Conservation (phyloP, 2,888 invertebrate species). For the Brenthis ino region DNA sequence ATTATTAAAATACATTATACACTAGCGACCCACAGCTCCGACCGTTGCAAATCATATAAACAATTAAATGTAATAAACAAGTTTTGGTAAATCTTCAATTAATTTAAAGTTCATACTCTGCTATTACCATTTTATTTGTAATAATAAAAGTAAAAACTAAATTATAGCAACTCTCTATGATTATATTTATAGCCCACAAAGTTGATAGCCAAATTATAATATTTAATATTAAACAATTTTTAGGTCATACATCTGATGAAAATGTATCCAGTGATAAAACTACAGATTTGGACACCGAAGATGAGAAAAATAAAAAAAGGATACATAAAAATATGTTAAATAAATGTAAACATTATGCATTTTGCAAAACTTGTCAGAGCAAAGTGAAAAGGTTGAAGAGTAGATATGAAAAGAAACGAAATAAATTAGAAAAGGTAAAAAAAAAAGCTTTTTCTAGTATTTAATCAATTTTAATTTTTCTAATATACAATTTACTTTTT, state of each 20-base stretch:
- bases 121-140: too few relatives aligned
- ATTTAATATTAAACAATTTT: conserved; percentile 27
- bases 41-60: too few relatives aligned
- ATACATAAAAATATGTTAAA: conserved; percentile 28
- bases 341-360: conserved; percentile 57
- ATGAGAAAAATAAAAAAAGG: conserved; percentile 29
- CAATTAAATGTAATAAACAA: too few relatives aligned
- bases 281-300: conserved; percentile 36
- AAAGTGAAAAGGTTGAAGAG: conserved; percentile 48
- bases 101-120: too few relatives aligned
- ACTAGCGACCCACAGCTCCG: too few relatives aligned
- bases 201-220: not conserved
- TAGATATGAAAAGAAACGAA: conserved; percentile 56
- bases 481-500: not conserved
- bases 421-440: conserved; percentile 52
- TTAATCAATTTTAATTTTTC: not conserved
- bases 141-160: too few relatives aligned
- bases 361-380: conserved; percentile 59
- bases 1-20: too few relatives aligned
- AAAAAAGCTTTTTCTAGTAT: not conserved
- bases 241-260: conserved; percentile 47
- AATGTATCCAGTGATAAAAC: conserved; percentile 47
- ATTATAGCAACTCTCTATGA: too few relatives aligned
- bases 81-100: too few relatives aligned
- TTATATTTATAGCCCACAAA: too few relatives aligned